A percentile compares a stretch with the other conserved stretches of the same genome.
Conservation (phyloP, 2,888 invertebrate genomes). For the Diarsia dahlii region DNA sequence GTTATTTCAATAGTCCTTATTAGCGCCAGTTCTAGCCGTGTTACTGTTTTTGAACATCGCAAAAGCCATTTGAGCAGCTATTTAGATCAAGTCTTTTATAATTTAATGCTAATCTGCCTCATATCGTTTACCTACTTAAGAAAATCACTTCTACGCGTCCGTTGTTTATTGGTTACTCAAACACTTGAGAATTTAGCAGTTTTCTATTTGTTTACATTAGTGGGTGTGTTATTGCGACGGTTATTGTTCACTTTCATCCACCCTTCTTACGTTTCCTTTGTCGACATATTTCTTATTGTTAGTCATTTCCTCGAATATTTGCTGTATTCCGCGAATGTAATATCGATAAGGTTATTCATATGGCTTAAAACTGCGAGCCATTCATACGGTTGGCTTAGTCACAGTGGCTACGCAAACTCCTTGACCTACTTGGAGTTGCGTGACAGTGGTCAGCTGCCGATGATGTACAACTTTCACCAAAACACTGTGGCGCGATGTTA, state of each 20-base stretch:
- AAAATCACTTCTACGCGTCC: conserved; percentile 12
- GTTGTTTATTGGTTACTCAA: conserved; percentile 46
- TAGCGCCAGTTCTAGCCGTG: conserved; percentile 54
- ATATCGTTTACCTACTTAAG: conserved; percentile 28
- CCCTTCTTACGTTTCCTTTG: conserved; percentile 30
- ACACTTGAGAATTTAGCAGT: conserved; percentile 40
- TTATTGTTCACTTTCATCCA: conserved; percentile 46
- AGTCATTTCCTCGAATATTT: conserved; percentile 52
- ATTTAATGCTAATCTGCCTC: conserved; percentile 30
- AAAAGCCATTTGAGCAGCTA: conserved; percentile 23
- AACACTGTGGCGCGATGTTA: conserved; percentile 75
- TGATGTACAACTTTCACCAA: conserved; percentile 89
- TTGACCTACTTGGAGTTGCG: conserved; percentile 85
- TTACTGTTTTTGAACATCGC: conserved; percentile 25
- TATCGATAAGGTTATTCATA: conserved; percentile 68
- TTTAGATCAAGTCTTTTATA: conserved; percentile 23
- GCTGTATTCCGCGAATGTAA: conserved; percentile 47
- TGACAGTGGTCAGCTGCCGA: conserved; percentile 82
- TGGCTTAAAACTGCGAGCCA: conserved; percentile 74
- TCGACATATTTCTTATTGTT: conserved; percentile 47
- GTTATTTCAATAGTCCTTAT: conserved; percentile 78
- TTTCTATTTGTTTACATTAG: conserved; percentile 47
- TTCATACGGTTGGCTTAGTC: conserved; percentile 79
- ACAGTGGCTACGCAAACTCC: conserved; percentile 81
- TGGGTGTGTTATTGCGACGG: conserved; percentile 42